Evolutionary conservation across 2,888 invertebrate genomes (phyloP).

Genomic region (Rotaria macrura): DNA sequence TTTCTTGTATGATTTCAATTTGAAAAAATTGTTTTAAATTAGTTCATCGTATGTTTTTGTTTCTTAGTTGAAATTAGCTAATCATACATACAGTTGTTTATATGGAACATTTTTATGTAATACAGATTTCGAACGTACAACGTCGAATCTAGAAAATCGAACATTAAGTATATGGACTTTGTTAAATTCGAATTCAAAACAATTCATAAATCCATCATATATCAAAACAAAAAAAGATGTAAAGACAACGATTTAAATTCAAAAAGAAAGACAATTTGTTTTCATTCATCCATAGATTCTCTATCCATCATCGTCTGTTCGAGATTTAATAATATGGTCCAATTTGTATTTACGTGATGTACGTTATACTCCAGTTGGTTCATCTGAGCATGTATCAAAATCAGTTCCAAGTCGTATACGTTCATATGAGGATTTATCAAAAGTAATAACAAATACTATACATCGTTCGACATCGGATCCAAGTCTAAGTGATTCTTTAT

Average conservation of each 20-base stretch:
- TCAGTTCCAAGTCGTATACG: background rate
- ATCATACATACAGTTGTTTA: conserved; percentile 29
- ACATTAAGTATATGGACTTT: conserved; percentile 29
- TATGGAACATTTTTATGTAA: conserved; percentile 31
- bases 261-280: too few relatives aligned
- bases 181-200: conserved; percentile 20
- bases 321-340: background rate
- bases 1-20: conserved; percentile 6
- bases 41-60: background rate
- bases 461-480: conserved; percentile 15
- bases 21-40: background rate
- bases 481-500: background rate
- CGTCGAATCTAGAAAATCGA: background rate
- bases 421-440: conserved; percentile 7
- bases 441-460: background rate
- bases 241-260: background rate
- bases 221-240: conserved; percentile 24
- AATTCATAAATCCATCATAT: conserved; percentile 22
- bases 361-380: background rate
- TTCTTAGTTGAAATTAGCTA: conserved; percentile 20
- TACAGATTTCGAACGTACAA: conserved; percentile 15
- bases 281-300: background rate
- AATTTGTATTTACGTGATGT: conserved; percentile 12
- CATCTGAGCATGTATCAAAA: background rate
- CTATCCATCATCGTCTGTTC: conserved; percentile 10